phyloP scores from a whole-genome alignment of 2,888 invertebrate species.

The Eupeodes luniger region DNA sequence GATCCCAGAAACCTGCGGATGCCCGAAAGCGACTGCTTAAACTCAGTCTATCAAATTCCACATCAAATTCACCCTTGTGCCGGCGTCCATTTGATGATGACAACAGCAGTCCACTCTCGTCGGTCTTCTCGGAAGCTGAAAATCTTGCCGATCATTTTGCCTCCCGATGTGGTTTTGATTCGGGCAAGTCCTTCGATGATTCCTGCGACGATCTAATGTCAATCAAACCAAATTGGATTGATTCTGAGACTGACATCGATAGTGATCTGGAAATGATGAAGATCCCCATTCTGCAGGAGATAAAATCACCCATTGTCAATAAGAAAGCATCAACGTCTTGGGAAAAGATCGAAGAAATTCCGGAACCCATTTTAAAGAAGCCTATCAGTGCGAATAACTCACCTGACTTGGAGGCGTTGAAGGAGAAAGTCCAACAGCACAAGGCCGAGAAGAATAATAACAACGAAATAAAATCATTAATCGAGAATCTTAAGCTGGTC shows the following conservation, averaged over 20 bases:
- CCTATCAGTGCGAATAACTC: constrained; percentile 32
- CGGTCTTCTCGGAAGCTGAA: constrained; percentile 74
- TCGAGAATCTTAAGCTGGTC: constrained; percentile 77
- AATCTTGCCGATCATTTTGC: constrained; percentile 76
- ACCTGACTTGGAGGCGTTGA: constrained; percentile 58
- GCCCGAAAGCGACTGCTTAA: constrained; percentile 78
- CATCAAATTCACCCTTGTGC: constrained; percentile 77
- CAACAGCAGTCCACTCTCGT: constrained; percentile 65
- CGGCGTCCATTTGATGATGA: constrained; percentile 53
- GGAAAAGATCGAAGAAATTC: background rate
- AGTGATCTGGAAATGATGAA: constrained; percentile 79
- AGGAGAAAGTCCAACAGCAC: constrained; percentile 71
- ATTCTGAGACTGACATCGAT: constrained; percentile 78
- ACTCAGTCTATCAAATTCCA: constrained; percentile 78
- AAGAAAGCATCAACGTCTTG: constrained; percentile 14
- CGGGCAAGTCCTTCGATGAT: constrained; percentile 77
- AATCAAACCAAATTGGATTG: constrained; percentile 74
- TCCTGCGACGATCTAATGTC: constrained; percentile 78
- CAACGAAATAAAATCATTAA: constrained; percentile 77
- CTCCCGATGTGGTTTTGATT: constrained; percentile 63
- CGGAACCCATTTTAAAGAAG: background rate
- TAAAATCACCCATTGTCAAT: constrained; percentile 70
- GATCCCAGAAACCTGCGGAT: constrained; percentile 77
- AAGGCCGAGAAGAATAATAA: constrained; percentile 71
- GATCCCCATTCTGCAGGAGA: constrained; percentile 78